Conservation (phyloP, 1,140 invertebrate genomes). For the Periplaneta americana region DNA sequence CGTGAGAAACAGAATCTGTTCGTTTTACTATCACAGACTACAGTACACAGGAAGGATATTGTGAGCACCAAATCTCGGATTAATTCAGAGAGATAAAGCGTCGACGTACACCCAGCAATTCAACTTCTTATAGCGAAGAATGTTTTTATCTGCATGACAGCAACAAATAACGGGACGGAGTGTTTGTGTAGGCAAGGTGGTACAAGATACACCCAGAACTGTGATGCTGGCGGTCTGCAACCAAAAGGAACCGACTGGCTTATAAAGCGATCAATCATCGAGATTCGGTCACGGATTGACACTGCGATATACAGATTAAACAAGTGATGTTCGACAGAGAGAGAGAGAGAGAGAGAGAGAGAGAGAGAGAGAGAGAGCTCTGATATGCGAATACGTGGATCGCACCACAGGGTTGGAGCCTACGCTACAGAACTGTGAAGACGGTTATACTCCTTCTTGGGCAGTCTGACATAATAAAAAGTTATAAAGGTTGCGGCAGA, state of each 20-base stretch:
- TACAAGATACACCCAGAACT: not conserved
- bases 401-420: not conserved
- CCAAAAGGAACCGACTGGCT: not conserved
- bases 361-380: not conserved
- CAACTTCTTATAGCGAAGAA: not conserved
- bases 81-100: not conserved
- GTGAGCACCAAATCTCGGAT: not conserved
- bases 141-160: not conserved
- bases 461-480: no score
- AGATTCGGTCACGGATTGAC: constrained; percentile 8
- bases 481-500: no score
- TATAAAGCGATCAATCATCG: constrained; percentile 5
- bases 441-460: no score
- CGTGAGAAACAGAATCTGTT: no score
- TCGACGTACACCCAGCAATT: not conserved
- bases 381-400: not conserved
- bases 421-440: not conserved
- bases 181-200: not conserved
- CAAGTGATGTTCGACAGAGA: not conserved
- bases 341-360: not conserved
- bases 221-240: not conserved
- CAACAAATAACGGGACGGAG: not conserved
- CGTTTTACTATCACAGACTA: no score
- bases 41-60: not conserved
- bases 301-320: constrained; percentile 6